Percentiles rank a stretch among this genome's conserved stretches.
phyloP scores from a whole-genome alignment of 1,140 invertebrate species.

The Nymphalis io region DNA sequence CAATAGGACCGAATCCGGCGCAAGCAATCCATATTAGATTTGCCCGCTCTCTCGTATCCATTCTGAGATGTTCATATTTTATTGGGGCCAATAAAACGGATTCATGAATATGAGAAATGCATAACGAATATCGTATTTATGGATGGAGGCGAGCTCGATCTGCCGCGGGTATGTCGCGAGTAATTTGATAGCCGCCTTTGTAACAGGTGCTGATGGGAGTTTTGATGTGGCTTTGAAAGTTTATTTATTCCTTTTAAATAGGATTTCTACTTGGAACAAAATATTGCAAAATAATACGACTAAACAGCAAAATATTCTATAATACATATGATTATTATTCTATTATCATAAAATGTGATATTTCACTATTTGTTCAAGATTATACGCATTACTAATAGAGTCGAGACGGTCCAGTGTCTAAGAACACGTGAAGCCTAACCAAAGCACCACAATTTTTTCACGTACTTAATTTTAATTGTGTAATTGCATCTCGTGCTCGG shows the following conservation, averaged over 20 bases:
- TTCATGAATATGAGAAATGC: conserved; percentile 82
- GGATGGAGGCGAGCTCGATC: conserved; percentile 70
- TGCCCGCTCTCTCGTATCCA: conserved; percentile 79
- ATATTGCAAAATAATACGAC: not conserved
- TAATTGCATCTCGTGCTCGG: too few species aligned
- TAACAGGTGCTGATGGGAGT: conserved; percentile 78
- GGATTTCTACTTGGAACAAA: conserved; percentile 35
- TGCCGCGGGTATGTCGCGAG: conserved; percentile 73
- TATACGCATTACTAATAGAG: too few species aligned
- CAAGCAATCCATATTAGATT: conserved; percentile 81
- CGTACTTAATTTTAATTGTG: too few species aligned
- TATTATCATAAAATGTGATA: too few species aligned
- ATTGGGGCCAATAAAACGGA: conserved; percentile 82
- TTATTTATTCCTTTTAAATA: conserved; percentile 34
- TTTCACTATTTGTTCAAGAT: too few species aligned
- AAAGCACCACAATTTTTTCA: too few species aligned
- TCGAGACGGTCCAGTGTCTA: too few species aligned
- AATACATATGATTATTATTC: not conserved
- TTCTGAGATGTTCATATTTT: conserved; percentile 83
- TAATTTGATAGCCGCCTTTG: conserved; percentile 78
- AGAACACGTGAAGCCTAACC: too few species aligned
- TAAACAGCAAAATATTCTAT: not conserved
- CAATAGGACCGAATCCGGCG: conserved; percentile 71
- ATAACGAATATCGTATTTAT: conserved; percentile 81
- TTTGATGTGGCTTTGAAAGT: conserved; percentile 67